Evolutionary conservation across 2,113 vertebrate species (phyloP).

Genomic region (Bos javanicus): DNA sequence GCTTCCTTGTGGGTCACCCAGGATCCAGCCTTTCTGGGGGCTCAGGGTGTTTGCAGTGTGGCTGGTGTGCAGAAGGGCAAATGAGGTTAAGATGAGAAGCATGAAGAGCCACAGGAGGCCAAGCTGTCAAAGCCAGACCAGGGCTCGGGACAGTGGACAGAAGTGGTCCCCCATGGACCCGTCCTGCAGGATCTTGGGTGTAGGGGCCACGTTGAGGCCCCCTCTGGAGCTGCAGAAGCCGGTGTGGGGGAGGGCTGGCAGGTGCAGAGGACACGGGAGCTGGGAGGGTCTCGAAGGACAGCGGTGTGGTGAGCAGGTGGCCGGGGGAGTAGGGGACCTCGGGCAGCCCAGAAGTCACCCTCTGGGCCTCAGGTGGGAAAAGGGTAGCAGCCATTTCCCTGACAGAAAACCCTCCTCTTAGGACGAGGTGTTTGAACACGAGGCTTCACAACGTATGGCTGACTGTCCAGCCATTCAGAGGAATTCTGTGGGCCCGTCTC

Average conservation of each 20-base stretch:
- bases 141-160: neutral
- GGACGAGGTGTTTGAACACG: neutral
- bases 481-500: fast-evolving
- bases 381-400: neutral
- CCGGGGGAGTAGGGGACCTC: fast-evolving
- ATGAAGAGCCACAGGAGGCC: neutral
- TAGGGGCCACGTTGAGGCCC: neutral
- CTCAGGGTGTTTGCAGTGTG: neutral
- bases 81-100: neutral
- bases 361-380: neutral
- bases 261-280: neutral
- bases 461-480: neutral
- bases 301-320: neutral
- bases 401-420: neutral
- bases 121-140: neutral
- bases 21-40: neutral
- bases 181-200: neutral
- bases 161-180: fast-evolving
- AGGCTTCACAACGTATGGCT: fast-evolving
- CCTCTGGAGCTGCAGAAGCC: neutral
- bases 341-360: fast-evolving
- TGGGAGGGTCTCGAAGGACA: neutral
- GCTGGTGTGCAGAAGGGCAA: neutral
- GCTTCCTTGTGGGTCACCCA: fast-evolving
- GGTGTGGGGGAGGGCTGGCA: neutral